Evolutionary conservation across 2,113 vertebrate genomes (phyloP).

Genomic region (Plotosus lineatus): DNA sequence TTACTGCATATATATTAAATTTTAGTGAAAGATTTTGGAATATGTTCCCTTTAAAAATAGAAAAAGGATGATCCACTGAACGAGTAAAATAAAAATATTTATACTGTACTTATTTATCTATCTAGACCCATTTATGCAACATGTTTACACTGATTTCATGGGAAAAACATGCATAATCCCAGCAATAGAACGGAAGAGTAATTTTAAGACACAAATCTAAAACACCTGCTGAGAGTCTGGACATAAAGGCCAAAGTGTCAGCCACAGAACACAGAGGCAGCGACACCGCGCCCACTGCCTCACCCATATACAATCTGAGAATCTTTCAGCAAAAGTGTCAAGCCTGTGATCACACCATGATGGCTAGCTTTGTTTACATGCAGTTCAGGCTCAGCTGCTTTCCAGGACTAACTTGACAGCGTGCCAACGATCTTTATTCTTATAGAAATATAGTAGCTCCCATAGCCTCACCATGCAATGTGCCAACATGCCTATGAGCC

Average conservation of each 20-base stretch:
- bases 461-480: neutral
- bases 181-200: neutral
- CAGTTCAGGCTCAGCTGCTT: neutral
- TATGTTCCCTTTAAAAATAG: neutral
- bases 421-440: neutral
- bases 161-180: neutral
- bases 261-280: neutral
- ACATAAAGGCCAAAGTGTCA: constrained; percentile 2
- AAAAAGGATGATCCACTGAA: neutral
- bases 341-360: neutral
- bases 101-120: no score
- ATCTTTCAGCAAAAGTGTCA: constrained; percentile 43
- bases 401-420: neutral
- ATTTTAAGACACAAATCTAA: neutral
- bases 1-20: neutral
- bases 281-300: neutral
- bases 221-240: neutral
- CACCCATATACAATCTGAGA: constrained; percentile 16
- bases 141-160: neutral
- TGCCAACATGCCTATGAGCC: neutral
- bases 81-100: neutral
- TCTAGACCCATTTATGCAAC: no score
- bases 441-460: neutral
- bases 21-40: neutral
- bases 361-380: constrained; percentile 12